Evolutionary conservation across 2,797 vertebrate species (phyloP).

Genomic region (Hemitrygon akajei): DNA sequence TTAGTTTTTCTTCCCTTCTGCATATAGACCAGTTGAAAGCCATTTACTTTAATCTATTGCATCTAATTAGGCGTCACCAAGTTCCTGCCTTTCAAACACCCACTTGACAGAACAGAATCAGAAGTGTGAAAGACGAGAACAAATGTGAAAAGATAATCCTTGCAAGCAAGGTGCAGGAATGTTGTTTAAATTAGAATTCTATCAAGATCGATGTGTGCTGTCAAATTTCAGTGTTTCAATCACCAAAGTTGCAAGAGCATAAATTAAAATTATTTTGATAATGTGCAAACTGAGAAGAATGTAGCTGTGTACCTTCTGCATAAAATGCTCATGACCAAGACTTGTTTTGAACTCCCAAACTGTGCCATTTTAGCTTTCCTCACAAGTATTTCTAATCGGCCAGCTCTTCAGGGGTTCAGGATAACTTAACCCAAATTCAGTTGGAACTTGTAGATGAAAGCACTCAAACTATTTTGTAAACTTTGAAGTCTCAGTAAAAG

Average conservation of each 20-base stretch:
- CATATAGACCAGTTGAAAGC: background rate
- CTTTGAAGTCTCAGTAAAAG: background rate
- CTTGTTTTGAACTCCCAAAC: background rate
- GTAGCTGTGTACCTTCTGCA: background rate
- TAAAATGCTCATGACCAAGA: too few relatives aligned
- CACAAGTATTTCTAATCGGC: background rate
- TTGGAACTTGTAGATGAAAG: background rate
- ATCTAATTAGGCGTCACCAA: slow-evolving; percentile 24
- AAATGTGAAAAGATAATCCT: slow-evolving; percentile 23
- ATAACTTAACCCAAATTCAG: background rate
- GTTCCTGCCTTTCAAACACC: slow-evolving; percentile 29
- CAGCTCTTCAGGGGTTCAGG: background rate
- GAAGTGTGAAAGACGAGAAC: slow-evolving; percentile 29
- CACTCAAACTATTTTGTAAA: background rate
- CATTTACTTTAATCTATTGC: slow-evolving; percentile 19
- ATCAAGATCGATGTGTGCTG: background rate
- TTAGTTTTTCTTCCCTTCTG: background rate
- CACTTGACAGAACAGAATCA: slow-evolving; percentile 36
- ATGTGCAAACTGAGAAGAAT: background rate
- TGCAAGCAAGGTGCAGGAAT: slow-evolving; percentile 7
- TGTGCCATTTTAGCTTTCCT: background rate
- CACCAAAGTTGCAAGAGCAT: background rate
- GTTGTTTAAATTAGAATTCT: slow-evolving; percentile 5
- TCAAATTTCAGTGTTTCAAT: slow-evolving; percentile 10
- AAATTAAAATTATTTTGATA: background rate